A percentile compares a stretch with the other conserved stretches of the same genome.
phyloP scores from a whole-genome alignment of 1,140 invertebrate genomes.

The Drosophila kurseongensis region DNA sequence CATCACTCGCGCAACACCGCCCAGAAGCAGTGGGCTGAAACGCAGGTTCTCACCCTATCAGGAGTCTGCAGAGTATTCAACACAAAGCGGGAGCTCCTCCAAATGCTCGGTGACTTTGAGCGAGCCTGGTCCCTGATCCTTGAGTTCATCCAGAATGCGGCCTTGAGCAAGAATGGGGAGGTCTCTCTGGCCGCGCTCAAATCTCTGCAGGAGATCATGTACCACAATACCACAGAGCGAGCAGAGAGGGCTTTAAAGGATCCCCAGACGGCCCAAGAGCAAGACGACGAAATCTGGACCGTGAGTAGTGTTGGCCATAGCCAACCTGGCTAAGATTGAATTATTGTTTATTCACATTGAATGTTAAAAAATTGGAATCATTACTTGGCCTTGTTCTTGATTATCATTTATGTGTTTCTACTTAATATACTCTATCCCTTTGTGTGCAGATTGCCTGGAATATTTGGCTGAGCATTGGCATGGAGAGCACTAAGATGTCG shows the following conservation, averaged over 20 bases:
- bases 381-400: no score
- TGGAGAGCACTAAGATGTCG: conserved; percentile 89
- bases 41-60: conserved; percentile 90
- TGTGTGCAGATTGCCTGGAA: conserved; percentile 88
- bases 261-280: conserved; percentile 65
- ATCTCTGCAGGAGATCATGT: conserved; percentile 97
- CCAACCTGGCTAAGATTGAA: neutral
- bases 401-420: neutral
- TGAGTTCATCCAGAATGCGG: conserved; percentile 97
- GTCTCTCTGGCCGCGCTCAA: conserved; percentile 97
- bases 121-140: conserved; percentile 96
- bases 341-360: neutral
- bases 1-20: conserved; percentile 99
- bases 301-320: conserved; percentile 68
- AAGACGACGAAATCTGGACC: conserved; percentile 89
- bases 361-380: no score
- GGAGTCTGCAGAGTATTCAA: conserved; percentile 92
- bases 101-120: conserved; percentile 95
- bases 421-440: neutral
- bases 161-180: conserved; percentile 96
- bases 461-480: conserved; percentile 94
- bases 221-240: conserved; percentile 79
- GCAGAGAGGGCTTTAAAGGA: conserved; percentile 72
- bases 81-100: conserved; percentile 93
- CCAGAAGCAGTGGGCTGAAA: conserved; percentile 99